Evolutionary conservation across 2,113 vertebrate species (phyloP).

Genomic region (Jacana jacana): DNA sequence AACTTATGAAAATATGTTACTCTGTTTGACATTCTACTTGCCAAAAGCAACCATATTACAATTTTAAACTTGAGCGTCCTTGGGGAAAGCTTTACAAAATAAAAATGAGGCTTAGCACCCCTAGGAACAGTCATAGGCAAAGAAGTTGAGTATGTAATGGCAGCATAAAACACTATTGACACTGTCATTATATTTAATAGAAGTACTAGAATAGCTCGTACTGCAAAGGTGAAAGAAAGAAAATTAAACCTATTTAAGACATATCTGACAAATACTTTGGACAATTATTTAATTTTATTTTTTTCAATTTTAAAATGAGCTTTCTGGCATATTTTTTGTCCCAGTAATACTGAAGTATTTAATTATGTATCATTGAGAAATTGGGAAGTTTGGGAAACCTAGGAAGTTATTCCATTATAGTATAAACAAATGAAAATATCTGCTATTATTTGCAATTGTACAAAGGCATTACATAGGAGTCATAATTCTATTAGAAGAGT

Average conservation of each 20-base stretch:
- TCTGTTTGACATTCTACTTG: not conserved
- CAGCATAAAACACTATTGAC: not conserved
- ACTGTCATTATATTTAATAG: not conserved
- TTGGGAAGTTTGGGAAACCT: not conserved
- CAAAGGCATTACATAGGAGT: not conserved
- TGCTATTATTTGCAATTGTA: not conserved
- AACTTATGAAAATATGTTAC: not conserved
- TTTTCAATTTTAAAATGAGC: not conserved
- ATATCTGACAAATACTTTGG: not conserved
- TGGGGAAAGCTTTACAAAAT: not conserved
- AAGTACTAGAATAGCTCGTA: not conserved
- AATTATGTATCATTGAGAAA: not conserved
- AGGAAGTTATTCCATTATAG: not conserved
- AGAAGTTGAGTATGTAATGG: not conserved
- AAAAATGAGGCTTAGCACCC: not conserved
- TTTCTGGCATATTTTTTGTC: not conserved
- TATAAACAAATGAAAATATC: not conserved
- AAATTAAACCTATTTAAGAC: not conserved
- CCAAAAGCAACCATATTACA: not conserved
- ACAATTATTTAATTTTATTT: not conserved
- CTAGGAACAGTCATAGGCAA: not conserved
- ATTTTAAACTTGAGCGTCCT: not conserved
- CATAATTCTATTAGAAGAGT: not conserved
- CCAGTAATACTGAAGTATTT: not conserved
- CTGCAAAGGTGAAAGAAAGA: not conserved